Evolutionary conservation across 2,888 invertebrate species (phyloP), one percentile per base, ranked within the genome.

Genomic region (Cheiracanthium punctorium): DNA sequence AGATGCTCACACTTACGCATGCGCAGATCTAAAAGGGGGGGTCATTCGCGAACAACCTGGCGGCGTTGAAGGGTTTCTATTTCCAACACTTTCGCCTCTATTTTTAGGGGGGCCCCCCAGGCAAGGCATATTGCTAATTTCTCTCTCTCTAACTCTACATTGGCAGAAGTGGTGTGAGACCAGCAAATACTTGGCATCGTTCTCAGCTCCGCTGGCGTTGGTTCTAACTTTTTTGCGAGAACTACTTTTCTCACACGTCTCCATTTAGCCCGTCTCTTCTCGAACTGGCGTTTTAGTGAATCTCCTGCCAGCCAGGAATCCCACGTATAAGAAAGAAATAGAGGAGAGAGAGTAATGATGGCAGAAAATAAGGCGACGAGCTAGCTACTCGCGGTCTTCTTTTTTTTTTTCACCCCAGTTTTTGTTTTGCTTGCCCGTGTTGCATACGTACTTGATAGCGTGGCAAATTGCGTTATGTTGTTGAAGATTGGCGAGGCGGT

Each of bases 131-230:
- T 64, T 64, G 64, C 64, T 64, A 64, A 64, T 24, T 28, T 28
- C 24, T 5, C 37, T n/a, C n/a, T n/a, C n/a, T n/a, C n/a, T n/a
- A n/a, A n/a, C n/a, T n/a, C n/a, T n/a, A n/a, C n/a, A n/a, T 12
- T 64, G 74, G 67, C 73, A 81, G 67, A 67, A 17, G 69, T 20
- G 75, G 32, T 58, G 58, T 20, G 37, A 32, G 69, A 32, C n/a
- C n/a, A n/a, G 10, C 10, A 41, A 74, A 75, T 75, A 82, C 75
- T 82, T 82, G 82, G 82, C 82, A 82, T 76, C 71, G n/a, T 24
- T 67, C 75, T 32, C 58, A 28, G 67, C 70, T 75, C 58, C 41
- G 1, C 75, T 82, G 64, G 82, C 81, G 75, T 43, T 74, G 65
- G 67, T 52, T 81, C 65, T 17, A 32, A 33, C n/a, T n/a, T n/a